A percentile compares a stretch with the other conserved stretches of the same genome.
Conservation (phyloP, 2,888 invertebrate species). For the Fissipunctia ypsillon region DNA sequence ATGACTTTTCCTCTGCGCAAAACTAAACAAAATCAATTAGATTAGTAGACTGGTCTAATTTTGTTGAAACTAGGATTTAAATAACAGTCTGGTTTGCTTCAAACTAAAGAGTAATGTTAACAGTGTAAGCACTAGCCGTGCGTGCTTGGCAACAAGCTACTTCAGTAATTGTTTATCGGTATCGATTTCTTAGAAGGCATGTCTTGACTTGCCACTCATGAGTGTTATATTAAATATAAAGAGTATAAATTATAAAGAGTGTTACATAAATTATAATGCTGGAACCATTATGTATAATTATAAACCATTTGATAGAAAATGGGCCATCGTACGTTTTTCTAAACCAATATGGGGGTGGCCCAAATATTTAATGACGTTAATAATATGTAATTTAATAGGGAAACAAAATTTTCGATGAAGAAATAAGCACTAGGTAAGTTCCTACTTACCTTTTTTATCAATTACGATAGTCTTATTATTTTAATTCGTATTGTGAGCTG, state of each 20-base stretch:
- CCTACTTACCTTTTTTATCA: not conserved
- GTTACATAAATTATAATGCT: too few relatives aligned
- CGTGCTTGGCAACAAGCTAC: constrained; percentile 26
- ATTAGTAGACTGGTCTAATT: constrained; percentile 18
- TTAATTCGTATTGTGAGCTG: not conserved
- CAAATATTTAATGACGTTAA: not conserved
- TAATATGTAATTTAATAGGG: too few relatives aligned
- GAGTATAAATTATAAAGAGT: too few relatives aligned
- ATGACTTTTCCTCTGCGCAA: not conserved
- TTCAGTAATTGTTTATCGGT: constrained; percentile 34
- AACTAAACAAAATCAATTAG: constrained; percentile 30
- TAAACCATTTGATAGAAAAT: not conserved
- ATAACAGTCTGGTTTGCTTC: constrained; percentile 41
- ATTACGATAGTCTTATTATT: not conserved
- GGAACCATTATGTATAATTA: not conserved
- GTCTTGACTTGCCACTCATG: too few relatives aligned
- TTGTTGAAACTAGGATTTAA: constrained; percentile 6
- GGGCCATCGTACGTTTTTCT: too few relatives aligned
- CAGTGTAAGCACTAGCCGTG: constrained; percentile 13
- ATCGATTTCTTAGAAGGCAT: constrained; percentile 36
- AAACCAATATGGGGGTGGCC: not conserved
- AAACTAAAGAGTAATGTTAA: constrained; percentile 20
- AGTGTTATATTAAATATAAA: too few relatives aligned
- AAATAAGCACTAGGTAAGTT: not conserved
- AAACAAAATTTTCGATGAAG: not conserved